Percentiles rank a stretch among this genome's conserved stretches.
phyloP scores from a whole-genome alignment of 2,888 invertebrate species.

The Psylliodes chrysocephalus region DNA sequence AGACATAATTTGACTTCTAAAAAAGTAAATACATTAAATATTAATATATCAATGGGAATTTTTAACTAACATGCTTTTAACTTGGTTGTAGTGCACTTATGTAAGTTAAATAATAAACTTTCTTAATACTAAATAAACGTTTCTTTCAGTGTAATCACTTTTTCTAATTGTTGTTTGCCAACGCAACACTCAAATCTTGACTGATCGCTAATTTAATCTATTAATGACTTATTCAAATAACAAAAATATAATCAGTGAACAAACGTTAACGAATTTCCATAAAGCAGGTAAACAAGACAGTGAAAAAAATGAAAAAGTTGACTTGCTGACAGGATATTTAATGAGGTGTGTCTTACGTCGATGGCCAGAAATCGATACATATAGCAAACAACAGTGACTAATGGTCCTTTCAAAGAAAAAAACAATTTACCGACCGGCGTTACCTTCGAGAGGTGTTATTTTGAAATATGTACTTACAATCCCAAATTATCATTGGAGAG shows the following conservation, averaged over 20 bases:
- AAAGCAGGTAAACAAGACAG: conserved; percentile 30
- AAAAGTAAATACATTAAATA: no score
- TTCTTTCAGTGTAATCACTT: no score
- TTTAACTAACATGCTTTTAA: no score
- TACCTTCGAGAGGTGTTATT: conserved; percentile 28
- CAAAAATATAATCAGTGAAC: conserved; percentile 23
- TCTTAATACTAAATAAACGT: no score
- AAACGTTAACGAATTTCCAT: conserved; percentile 29
- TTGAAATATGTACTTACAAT: conserved; percentile 24
- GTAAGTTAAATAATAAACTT: no score
- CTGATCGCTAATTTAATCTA: background rate
- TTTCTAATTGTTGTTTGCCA: no score
- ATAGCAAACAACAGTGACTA: conserved; percentile 33
- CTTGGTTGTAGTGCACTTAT: no score
- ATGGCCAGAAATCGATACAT: conserved; percentile 28
- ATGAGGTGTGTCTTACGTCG: conserved; percentile 25
- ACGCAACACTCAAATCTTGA: no score
- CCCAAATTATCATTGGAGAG: conserved; percentile 13
- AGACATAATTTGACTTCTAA: no score
- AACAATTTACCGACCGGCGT: conserved; percentile 24
- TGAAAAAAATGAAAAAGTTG: conserved; percentile 22
- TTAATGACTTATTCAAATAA: conserved; percentile 30
- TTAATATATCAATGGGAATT: no score
- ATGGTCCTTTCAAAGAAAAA: conserved; percentile 31
- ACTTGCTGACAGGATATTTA: conserved; percentile 30